Evolutionary conservation across 2,888 invertebrate species (phyloP).

Genomic region (Ennomos erosarius): DNA sequence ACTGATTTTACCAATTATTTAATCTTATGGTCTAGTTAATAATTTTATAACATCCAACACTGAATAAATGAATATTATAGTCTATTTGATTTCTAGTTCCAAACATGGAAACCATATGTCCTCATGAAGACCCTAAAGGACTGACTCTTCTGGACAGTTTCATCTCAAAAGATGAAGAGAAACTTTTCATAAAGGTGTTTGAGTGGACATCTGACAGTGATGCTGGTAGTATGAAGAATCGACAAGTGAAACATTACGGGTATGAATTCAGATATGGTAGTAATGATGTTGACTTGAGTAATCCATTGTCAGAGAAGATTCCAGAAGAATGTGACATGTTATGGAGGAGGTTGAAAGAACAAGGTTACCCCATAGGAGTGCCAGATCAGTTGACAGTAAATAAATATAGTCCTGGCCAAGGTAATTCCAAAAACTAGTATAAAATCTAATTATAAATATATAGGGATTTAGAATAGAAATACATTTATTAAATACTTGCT

Average conservation of each 20-base stretch:
- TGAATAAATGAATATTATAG: too few relatives aligned
- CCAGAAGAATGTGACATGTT: slow-evolving; percentile 89
- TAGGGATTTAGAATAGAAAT: too few relatives aligned
- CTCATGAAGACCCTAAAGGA: slow-evolving; percentile 86
- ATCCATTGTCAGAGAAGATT: slow-evolving; percentile 88
- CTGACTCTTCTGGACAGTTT: slow-evolving; percentile 89
- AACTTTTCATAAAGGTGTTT: slow-evolving; percentile 84
- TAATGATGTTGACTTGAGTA: slow-evolving; percentile 92
- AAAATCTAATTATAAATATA: neutral
- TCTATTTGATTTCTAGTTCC: slow-evolving; percentile 63
- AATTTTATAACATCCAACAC: too few relatives aligned
- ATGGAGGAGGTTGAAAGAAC: slow-evolving; percentile 83
- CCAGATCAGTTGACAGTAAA: slow-evolving; percentile 96
- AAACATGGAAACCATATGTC: slow-evolving; percentile 61
- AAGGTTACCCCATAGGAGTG: slow-evolving; percentile 62
- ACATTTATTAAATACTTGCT: too few relatives aligned
- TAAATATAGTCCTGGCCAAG: slow-evolving; percentile 93
- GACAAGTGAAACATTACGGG: slow-evolving; percentile 95
- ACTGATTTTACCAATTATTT: too few relatives aligned
- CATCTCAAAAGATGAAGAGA: slow-evolving; percentile 89
- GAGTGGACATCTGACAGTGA: slow-evolving; percentile 73
- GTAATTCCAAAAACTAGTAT: slow-evolving; percentile 61
- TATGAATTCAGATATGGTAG: slow-evolving; percentile 95
- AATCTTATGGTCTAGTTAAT: too few relatives aligned
- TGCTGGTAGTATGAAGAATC: slow-evolving; percentile 87